A percentile compares a stretch with the other conserved stretches of the same genome.
phyloP scores from a whole-genome alignment of 2,113 vertebrate species.

The Tychaedon coryphoeus region DNA sequence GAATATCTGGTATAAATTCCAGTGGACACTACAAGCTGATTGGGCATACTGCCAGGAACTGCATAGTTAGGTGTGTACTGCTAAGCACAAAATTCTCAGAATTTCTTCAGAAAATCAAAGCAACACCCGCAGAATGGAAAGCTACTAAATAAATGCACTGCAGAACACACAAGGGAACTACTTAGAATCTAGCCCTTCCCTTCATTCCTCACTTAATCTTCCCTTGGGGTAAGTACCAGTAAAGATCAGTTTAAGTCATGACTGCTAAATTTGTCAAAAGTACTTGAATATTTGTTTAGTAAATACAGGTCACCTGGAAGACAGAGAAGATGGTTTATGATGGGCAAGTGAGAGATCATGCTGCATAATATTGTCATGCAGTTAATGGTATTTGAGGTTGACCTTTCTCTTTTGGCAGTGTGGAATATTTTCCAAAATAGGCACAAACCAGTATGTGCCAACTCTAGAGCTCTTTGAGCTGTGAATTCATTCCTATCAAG shows the following conservation, averaged over 20 bases:
- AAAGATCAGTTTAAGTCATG: background rate
- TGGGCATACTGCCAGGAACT: background rate
- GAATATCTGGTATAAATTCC: background rate
- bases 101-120: background rate
- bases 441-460: background rate
- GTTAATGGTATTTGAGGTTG: background rate
- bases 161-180: background rate
- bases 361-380: background rate
- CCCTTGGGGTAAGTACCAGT: background rate
- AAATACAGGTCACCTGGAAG: background rate
- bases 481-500: background rate
- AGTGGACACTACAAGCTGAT: background rate
- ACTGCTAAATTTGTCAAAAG: background rate
- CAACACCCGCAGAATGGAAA: background rate
- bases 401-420: conserved; percentile 1
- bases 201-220: background rate
- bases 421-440: background rate
- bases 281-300: background rate
- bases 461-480: background rate
- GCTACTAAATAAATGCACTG: background rate
- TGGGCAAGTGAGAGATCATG: background rate
- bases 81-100: background rate
- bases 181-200: background rate
- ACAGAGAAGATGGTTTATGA: background rate
- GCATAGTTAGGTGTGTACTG: background rate